Evolutionary conservation across 2,113 vertebrate genomes (phyloP).

Genomic region (Toxostoma redivivum): DNA sequence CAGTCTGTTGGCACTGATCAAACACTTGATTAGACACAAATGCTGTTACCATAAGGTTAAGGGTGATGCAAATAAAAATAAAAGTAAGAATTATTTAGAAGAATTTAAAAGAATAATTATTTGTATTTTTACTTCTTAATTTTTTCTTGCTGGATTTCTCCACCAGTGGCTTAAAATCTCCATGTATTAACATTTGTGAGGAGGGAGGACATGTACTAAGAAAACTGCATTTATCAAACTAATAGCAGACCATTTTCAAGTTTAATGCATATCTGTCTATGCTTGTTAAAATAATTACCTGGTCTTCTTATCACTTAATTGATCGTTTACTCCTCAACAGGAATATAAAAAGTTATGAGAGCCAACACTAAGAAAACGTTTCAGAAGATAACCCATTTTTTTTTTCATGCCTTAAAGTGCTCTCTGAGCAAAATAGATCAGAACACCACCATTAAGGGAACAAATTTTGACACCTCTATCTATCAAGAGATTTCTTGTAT

Average conservation of each 20-base stretch:
- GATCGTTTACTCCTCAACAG: neutral
- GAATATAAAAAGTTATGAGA: neutral
- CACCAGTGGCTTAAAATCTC: neutral
- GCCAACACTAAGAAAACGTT: neutral
- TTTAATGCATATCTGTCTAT: neutral
- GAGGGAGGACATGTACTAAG: neutral
- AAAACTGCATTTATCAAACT: neutral
- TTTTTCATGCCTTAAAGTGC: neutral
- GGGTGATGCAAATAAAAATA: neutral
- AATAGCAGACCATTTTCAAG: neutral
- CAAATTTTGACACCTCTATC: neutral
- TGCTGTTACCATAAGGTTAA: neutral
- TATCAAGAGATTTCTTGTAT: neutral
- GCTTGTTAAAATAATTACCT: neutral
- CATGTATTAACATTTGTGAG: neutral
- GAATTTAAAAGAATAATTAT: neutral
- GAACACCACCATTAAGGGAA: neutral
- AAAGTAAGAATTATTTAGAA: neutral
- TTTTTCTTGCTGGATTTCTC: neutral
- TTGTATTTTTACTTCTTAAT: neutral
- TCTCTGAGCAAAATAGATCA: neutral
- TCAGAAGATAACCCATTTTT: neutral
- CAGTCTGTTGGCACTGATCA: neutral
- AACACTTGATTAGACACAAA: neutral
- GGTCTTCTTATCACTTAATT: neutral